Percentiles rank a stretch among this genome's conserved stretches.
Conservation (phyloP, 2,797 vertebrate genomes). For the Holocentrus rufus region DNA sequence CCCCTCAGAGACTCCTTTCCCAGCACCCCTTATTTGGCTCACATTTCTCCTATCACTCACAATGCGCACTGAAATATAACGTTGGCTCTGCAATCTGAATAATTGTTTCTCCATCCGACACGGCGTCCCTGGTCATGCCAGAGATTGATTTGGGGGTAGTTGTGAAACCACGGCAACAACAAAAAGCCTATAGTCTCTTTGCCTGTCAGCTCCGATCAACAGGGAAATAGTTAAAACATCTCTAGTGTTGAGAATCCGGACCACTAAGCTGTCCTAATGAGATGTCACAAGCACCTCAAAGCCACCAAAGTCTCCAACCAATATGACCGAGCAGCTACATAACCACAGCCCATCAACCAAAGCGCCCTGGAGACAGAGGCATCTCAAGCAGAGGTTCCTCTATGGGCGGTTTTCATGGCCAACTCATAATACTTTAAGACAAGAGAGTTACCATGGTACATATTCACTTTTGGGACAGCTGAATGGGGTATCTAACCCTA, state of each 20-base stretch:
- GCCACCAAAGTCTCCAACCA: conserved; percentile 31
- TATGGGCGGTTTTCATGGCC: conserved; percentile 37
- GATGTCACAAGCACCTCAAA: conserved; percentile 39
- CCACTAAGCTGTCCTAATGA: conserved; percentile 42
- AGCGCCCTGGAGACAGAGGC: conserved; percentile 19
- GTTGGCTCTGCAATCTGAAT: conserved; percentile 22
- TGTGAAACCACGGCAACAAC: conserved; percentile 4
- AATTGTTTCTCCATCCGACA: conserved; percentile 29
- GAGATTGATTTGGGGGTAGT: conserved; percentile 18
- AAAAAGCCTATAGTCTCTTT: conserved; percentile 6
- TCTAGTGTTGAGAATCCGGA: conserved; percentile 18
- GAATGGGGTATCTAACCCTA: conserved; percentile 36
- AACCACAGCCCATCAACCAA: conserved; percentile 33
- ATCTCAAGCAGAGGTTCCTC: conserved; percentile 35
- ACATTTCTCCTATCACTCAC: conserved; percentile 33
- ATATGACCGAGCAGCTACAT: conserved; percentile 32
- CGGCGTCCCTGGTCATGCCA: conserved; percentile 1
- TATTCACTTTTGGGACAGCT: conserved; percentile 32
- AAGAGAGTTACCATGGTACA: conserved; percentile 14
- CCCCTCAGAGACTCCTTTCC: conserved; percentile 20
- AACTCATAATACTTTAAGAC: conserved; percentile 6
- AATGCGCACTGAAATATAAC: conserved; percentile 23
- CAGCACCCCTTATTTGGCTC: conserved; percentile 30
- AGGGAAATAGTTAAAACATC: conserved; percentile 15
- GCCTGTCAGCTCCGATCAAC: conserved; percentile 28